Percentiles rank a stretch among this genome's conserved stretches.
Conservation (phyloP, 2,888 invertebrate species). For the Nipponacmea schrenckii region DNA sequence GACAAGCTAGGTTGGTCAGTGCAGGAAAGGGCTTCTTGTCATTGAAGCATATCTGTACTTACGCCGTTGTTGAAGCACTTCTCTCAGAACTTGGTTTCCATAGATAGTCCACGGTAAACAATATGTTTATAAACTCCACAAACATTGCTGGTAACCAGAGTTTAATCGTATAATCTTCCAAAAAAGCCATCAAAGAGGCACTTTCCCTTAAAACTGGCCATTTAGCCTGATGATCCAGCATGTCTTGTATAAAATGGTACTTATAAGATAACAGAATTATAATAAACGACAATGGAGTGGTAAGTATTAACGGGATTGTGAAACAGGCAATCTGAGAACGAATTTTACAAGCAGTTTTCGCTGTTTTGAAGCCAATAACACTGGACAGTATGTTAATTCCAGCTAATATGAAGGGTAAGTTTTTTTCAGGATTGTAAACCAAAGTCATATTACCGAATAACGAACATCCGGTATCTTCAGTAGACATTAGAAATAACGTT, state of each 20-base stretch:
- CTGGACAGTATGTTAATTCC: not conserved
- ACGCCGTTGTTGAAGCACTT: slow-evolving; percentile 49
- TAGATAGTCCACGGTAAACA: slow-evolving; percentile 47
- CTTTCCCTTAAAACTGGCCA: slow-evolving; percentile 73
- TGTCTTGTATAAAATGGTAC: not conserved
- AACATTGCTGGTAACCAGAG: slow-evolving; percentile 41
- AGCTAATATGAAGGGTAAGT: slow-evolving; percentile 21
- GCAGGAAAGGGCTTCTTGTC: no score
- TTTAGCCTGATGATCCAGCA: slow-evolving; percentile 71
- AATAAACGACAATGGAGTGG: slow-evolving; percentile 2
- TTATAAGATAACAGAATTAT: not conserved
- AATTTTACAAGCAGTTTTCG: slow-evolving; percentile 13
- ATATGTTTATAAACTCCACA: slow-evolving; percentile 37
- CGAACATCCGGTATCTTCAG: slow-evolving; percentile 24
- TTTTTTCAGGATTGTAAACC: slow-evolving; percentile 15
- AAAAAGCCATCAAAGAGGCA: slow-evolving; percentile 71
- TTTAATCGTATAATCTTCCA: slow-evolving; percentile 18
- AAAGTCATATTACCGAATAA: slow-evolving; percentile 28
- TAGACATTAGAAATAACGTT: slow-evolving; percentile 32
- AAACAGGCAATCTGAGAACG: slow-evolving; percentile 14
- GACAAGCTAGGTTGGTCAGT: no score
- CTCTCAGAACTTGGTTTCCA: slow-evolving; percentile 48
- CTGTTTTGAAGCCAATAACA: slow-evolving; percentile 5
- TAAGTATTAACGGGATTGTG: slow-evolving; percentile 4
- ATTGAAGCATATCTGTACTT: slow-evolving; percentile 11